Percentiles rank a stretch among this genome's conserved stretches.
Evolutionary conservation across 2,113 vertebrate species (phyloP).

Genomic region (Pedionomus torquatus): DNA sequence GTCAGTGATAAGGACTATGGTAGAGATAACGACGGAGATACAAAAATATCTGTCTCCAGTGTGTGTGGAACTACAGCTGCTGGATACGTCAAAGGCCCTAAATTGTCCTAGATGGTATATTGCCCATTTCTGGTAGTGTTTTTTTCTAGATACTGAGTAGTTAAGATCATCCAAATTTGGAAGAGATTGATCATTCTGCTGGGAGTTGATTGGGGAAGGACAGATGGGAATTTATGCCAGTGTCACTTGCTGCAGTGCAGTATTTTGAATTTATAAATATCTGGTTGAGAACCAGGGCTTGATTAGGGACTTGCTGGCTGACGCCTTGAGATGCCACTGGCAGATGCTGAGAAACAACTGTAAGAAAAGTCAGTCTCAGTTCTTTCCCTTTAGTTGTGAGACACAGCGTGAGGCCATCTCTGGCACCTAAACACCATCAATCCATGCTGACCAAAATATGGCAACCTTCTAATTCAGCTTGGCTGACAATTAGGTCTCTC

Average conservation of each 20-base stretch:
- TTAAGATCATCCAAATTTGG: conserved; percentile 29
- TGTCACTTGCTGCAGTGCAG: not conserved
- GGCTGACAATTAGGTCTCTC: not conserved
- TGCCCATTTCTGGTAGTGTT: not conserved
- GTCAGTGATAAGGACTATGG: not conserved
- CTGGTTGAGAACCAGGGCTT: conserved; percentile 18
- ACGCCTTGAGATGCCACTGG: not conserved
- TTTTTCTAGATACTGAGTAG: not conserved
- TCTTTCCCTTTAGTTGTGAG: not conserved
- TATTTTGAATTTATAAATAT: conserved; percentile 43
- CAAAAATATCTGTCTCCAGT: not conserved
- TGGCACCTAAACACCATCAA: not conserved
- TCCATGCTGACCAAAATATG: not conserved
- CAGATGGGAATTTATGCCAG: conserved; percentile 34
- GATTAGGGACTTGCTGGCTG: conserved; percentile 19
- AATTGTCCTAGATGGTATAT: not conserved
- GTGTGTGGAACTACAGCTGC: not conserved
- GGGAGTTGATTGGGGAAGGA: conserved; percentile 39
- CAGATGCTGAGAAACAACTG: not conserved
- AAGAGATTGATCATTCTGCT: conserved; percentile 8
- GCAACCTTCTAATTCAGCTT: not conserved
- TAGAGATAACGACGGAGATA: not conserved
- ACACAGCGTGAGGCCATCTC: not conserved
- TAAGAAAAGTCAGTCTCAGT: not conserved
- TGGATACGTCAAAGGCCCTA: not conserved